phyloP scores from a whole-genome alignment of 2,113 vertebrate genomes.

The Oenanthe oenanthe region DNA sequence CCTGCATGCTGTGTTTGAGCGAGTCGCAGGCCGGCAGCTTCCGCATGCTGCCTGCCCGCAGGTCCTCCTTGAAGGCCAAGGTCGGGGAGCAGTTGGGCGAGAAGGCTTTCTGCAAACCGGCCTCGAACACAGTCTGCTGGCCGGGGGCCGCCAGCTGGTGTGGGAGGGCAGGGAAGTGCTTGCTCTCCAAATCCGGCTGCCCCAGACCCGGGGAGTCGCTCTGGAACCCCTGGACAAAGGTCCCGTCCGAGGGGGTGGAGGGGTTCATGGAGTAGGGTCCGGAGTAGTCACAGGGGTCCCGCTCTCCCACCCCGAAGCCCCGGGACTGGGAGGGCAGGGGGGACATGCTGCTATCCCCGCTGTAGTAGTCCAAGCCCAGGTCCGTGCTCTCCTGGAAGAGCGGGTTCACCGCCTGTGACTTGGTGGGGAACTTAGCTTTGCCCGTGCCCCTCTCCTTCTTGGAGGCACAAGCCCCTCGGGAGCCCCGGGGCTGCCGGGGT shows the following conservation, averaged over 20 bases:
- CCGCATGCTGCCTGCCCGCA: constrained; percentile 77
- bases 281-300: constrained; percentile 93
- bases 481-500: constrained; percentile 87
- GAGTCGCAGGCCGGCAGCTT: constrained; percentile 88
- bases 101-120: constrained; percentile 86
- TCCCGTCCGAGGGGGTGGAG: constrained; percentile 94
- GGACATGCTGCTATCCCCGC: constrained; percentile 96
- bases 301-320: constrained; percentile 84
- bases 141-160: constrained; percentile 79
- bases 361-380: constrained; percentile 93
- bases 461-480: constrained; percentile 84
- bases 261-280: constrained; percentile 96
- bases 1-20: constrained; percentile 82
- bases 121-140: constrained; percentile 77
- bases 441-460: constrained; percentile 88
- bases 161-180: constrained; percentile 83
- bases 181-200: constrained; percentile 81
- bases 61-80: constrained; percentile 83
- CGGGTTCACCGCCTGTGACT: constrained; percentile 80
- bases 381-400: constrained; percentile 90
- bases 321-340: constrained; percentile 90
- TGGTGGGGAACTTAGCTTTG: constrained; percentile 85
- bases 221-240: constrained; percentile 91
- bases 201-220: constrained; percentile 92
- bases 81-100: constrained; percentile 94